phyloP scores from a whole-genome alignment of 2,797 vertebrate species.

The Scolopax rusticola region DNA sequence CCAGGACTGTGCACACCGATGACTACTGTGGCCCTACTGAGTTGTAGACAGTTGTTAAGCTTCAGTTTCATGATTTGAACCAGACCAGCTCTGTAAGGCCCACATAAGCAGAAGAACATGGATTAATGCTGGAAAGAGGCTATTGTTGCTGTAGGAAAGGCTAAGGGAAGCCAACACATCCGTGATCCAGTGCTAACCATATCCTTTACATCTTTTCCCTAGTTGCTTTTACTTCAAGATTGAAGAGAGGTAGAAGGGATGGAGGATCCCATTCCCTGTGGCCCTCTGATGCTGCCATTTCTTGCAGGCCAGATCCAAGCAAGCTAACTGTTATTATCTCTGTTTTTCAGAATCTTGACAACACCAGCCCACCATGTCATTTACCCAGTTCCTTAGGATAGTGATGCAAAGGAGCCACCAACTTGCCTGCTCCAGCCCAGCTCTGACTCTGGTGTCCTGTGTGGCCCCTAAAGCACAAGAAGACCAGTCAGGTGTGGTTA shows the following conservation, averaged over 20 bases:
- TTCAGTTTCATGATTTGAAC: background rate
- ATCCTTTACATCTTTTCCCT: background rate
- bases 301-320: background rate
- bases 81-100: background rate
- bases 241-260: background rate
- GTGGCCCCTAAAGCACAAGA: fast-evolving
- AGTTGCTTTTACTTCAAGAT: background rate
- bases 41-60: background rate
- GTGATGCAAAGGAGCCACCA: background rate
- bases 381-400: background rate
- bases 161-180: background rate
- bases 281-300: background rate
- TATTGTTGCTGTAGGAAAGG: background rate
- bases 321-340: background rate
- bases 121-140: background rate
- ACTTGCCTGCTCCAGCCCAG: background rate
- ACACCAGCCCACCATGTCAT: background rate
- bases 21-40: background rate
- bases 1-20: fast-evolving
- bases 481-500: background rate
- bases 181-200: background rate
- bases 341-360: background rate
- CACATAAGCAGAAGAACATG: background rate
- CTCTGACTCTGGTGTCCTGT: background rate
- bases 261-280: background rate